Conservation (phyloP, 2,113 vertebrate genomes). For the Leucopternis melanops region DNA sequence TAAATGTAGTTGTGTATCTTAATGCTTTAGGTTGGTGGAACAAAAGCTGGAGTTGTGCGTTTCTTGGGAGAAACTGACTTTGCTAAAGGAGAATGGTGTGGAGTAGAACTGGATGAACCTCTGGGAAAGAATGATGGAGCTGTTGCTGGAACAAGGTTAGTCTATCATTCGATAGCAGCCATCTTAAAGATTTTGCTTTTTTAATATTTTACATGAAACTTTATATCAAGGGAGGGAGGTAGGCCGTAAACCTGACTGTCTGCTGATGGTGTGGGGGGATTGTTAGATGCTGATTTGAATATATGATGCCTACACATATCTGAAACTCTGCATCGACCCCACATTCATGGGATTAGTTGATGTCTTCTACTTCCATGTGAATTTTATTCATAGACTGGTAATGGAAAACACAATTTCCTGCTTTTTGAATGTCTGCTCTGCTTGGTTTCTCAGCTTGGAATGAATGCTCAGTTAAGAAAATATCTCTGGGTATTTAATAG, state of each 20-base stretch:
- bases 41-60: slow-evolving; percentile 94
- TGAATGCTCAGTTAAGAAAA: neutral
- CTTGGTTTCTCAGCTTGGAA: neutral
- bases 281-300: neutral
- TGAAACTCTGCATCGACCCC: neutral
- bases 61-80: slow-evolving; percentile 98
- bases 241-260: neutral
- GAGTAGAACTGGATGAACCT: slow-evolving; percentile 94
- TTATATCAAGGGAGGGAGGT: neutral
- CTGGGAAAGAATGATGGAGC: slow-evolving; percentile 97
- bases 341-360: neutral
- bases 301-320: neutral
- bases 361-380: neutral
- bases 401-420: neutral
- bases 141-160: slow-evolving; percentile 93
- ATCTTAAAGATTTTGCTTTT: neutral
- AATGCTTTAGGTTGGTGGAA: slow-evolving; percentile 84
- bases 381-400: neutral
- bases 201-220: neutral
- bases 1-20: neutral
- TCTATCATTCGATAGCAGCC: neutral
- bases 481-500: neutral
- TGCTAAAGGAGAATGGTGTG: slow-evolving; percentile 98
- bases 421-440: neutral
- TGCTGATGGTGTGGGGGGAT: neutral